phyloP scores from a whole-genome alignment of 2,888 invertebrate species.

The Marronus borbonicus region DNA sequence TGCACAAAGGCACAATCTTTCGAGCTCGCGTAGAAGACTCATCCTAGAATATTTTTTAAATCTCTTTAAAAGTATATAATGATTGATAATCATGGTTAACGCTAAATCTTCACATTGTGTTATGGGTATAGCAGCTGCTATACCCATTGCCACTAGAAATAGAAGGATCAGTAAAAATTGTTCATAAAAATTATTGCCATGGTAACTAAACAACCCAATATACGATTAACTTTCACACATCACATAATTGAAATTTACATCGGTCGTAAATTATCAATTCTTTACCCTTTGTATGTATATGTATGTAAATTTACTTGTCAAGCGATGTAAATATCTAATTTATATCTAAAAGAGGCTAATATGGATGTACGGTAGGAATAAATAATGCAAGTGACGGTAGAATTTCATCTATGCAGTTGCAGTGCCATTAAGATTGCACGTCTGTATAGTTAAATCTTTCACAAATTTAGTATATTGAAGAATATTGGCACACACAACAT shows the following conservation, averaged over 20 bases:
- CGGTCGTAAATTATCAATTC: conserved; percentile 32
- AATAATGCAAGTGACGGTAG: conserved; percentile 2
- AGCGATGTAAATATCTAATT: conserved; percentile 15
- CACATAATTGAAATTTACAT: conserved; percentile 31
- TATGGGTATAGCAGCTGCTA: no score
- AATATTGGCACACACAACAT: no score
- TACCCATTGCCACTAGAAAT: background rate
- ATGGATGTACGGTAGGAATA: background rate
- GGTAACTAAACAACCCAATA: background rate
- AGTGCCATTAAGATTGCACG: background rate
- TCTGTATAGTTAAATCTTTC: background rate
- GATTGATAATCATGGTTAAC: background rate
- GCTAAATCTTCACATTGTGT: background rate
- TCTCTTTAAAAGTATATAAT: no score
- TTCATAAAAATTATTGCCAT: background rate
- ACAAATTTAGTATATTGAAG: no score
- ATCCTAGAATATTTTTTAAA: no score
- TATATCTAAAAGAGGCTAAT: conserved; percentile 24
- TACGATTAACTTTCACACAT: conserved; percentile 29
- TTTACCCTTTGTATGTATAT: conserved; percentile 9
- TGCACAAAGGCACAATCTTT: no score
- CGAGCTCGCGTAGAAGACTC: no score
- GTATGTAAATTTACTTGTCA: conserved; percentile 26
- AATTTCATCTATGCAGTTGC: background rate
- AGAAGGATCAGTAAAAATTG: background rate